Evolutionary conservation across 2,797 vertebrate species (phyloP), one percentile per base, ranked within the genome.

Genomic region (Trichosurus vulpecula): DNA sequence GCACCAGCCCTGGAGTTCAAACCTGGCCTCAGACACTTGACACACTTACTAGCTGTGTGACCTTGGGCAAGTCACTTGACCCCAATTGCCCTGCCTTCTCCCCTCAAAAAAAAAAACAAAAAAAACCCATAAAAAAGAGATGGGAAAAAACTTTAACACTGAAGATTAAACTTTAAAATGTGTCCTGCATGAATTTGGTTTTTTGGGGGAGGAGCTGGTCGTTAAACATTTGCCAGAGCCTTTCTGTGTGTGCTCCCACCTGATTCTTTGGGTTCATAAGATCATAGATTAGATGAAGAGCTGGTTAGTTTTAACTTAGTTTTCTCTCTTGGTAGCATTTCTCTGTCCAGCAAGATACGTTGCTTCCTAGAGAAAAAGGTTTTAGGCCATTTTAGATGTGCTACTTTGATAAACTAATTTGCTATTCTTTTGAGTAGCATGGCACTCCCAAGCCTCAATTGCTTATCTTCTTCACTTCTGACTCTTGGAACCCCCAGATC

Each of bases 291-390:
- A 35, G 66, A 30, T 41, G 27, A 81, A 81, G 58, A 58, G 30
- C 57, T 22, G 2, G 47, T 61, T 29, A 31, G 27, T 90, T 93
- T 56, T 90, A n/a, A 93, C 93, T 93, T 96, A 3, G 0, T 94
- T 95, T 92, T 90, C 66, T 54, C 93, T 94, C 54, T 58, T 2
- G 53, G 47, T 25, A 51, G n/a, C 19, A 56, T 27, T 91, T 95
- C 94, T 55, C 96, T 81, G 92, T 47, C 90, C 61, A 41, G 61
- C 54, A 96, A 54, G 90, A 51, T 31, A 89, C 51, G 53, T 53
- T 91, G 41, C 92, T 95, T 95, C 90, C 57, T 30, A 30, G 93
- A 95, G 95, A 10, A n/a, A 22, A 57, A 94, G 54, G n/a, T 54
- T 89, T 54, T 29, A 57, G 74, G 19, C 41, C 56, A 30, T 95